A percentile compares a stretch with the other conserved stretches of the same genome.
These are phyloP conservation scores for Carassius auratus DNA, from an alignment of 2,113 vertebrate genomes.

Conservation along the genomic window DNA sequence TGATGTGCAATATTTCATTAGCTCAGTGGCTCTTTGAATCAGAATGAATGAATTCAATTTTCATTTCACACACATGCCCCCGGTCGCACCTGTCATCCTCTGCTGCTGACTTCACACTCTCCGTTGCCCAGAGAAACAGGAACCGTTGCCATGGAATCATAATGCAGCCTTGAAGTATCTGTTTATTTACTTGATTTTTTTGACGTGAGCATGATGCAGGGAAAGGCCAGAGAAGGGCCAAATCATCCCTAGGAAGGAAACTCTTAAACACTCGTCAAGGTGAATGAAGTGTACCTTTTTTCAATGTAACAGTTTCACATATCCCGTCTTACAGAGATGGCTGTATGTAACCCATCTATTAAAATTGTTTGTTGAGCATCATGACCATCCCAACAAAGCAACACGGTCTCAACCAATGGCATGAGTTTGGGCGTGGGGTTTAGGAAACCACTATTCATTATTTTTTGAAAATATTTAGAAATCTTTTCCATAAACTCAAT, in stretches of 20 bases:
- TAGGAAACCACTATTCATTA: not conserved
- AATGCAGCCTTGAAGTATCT: conserved; percentile 30
- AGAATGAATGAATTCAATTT: conserved; percentile 35
- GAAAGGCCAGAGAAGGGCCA: not conserved
- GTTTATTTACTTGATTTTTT: conserved; percentile 48
- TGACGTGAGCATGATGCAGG: conserved; percentile 45
- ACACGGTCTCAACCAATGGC: not conserved
- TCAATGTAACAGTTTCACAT: not conserved
- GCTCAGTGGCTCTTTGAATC: not conserved
- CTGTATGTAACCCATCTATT: not conserved
- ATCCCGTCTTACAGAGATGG: not conserved
- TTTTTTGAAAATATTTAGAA: not conserved
- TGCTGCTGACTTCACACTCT: conserved; percentile 50
- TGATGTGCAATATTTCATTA: conserved; percentile 37
- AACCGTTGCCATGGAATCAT: conserved; percentile 53
- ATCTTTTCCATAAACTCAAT: not conserved
- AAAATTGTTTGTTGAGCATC: not conserved
- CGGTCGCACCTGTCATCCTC: conserved; percentile 47
- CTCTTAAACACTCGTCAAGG: not conserved
- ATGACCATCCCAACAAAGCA: not conserved
- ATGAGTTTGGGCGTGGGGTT: not conserved
- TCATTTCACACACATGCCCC: conserved; percentile 35
- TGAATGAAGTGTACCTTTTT: not conserved
- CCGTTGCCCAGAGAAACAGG: conserved; percentile 48
- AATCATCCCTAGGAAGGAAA: not conserved